Evolutionary conservation across 2,888 invertebrate genomes (phyloP).

Genomic region (Phaedon cochleariae): DNA sequence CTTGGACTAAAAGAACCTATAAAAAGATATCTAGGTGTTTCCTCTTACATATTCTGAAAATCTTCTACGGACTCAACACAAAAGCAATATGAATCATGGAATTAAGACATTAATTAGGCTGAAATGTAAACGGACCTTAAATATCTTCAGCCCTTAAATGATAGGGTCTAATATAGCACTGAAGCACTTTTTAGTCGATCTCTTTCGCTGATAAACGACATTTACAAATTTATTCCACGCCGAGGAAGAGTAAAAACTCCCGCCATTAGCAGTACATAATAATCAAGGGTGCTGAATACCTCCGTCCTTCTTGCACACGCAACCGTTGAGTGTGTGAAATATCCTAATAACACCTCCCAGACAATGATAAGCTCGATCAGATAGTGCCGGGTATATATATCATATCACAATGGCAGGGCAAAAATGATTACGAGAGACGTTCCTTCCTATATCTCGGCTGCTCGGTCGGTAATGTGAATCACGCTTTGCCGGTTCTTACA

Average conservation of each 20-base stretch:
- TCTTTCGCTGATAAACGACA: constrained; percentile 48
- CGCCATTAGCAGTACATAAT: constrained; percentile 31
- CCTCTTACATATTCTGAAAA: too few relatives aligned
- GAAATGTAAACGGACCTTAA: not conserved
- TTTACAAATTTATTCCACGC: constrained; percentile 46
- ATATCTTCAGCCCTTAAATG: not conserved
- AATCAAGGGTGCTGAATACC: constrained; percentile 39
- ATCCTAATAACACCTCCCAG: constrained; percentile 52
- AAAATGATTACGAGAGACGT: constrained; percentile 63
- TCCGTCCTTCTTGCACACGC: constrained; percentile 40
- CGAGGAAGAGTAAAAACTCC: constrained; percentile 42
- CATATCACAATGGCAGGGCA: constrained; percentile 62
- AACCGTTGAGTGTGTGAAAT: constrained; percentile 43
- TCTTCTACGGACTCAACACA: too few relatives aligned
- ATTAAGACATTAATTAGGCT: too few relatives aligned
- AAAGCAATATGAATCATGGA: too few relatives aligned
- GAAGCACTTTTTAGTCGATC: constrained; percentile 43
- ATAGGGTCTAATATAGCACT: constrained; percentile 31
- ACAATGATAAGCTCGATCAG: constrained; percentile 53
- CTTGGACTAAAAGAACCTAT: too few relatives aligned
- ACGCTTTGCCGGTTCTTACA: constrained; percentile 60
- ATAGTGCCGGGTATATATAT: constrained; percentile 57
- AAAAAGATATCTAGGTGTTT: too few relatives aligned
- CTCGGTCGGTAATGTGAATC: constrained; percentile 60
- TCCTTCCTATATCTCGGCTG: constrained; percentile 60